These are phyloP conservation scores for Coreoperca whiteheadi DNA, from an alignment of 2,113 vertebrate species.

Conservation along the genomic window DNA sequence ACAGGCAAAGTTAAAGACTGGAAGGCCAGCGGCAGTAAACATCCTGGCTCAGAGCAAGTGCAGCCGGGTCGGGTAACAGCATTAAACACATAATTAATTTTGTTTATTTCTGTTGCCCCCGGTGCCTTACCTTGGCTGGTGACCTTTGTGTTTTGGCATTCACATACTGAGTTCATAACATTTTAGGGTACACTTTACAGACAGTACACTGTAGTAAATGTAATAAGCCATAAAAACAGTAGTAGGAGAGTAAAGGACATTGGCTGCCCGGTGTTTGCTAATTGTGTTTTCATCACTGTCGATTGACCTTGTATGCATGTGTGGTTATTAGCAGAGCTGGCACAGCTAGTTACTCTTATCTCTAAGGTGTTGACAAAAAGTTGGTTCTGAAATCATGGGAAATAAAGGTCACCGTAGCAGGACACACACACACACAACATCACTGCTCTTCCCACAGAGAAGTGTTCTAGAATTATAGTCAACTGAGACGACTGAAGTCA, in stretches of 20 bases:
- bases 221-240: not conserved
- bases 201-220: not conserved
- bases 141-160: slow-evolving; percentile 49
- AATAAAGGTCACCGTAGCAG: not conserved
- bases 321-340: slow-evolving; percentile 16
- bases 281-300: slow-evolving; percentile 1
- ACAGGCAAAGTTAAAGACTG: not conserved
- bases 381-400: slow-evolving; percentile 2
- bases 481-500: not conserved
- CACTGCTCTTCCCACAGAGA: not conserved
- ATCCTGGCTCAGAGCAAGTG: not conserved
- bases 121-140: slow-evolving; percentile 24
- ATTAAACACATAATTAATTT: slow-evolving; percentile 42
- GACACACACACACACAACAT: not conserved
- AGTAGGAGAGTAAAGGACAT: not conserved
- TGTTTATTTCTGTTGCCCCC: slow-evolving; percentile 34
- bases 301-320: slow-evolving; percentile 8
- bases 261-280: not conserved
- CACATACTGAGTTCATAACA: not conserved
- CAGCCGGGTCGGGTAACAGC: slow-evolving; percentile 25
- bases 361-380: slow-evolving; percentile 33
- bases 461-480: not conserved
- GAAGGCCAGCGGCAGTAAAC: slow-evolving; percentile 4
- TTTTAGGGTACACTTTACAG: not conserved
- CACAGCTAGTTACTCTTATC: not conserved